phyloP scores from a whole-genome alignment of 1,140 invertebrate genomes.

The Helicoverpa zea region DNA sequence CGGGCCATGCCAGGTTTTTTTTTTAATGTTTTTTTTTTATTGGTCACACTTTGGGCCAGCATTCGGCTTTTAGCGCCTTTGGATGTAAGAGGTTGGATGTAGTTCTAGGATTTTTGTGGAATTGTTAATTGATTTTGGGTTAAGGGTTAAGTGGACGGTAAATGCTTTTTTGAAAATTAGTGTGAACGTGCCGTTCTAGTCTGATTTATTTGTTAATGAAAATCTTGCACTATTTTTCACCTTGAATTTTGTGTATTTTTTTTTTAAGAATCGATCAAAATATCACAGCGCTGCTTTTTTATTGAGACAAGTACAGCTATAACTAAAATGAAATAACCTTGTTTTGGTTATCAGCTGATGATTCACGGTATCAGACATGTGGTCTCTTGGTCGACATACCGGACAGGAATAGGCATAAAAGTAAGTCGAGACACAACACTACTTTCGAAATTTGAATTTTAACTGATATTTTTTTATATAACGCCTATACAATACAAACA shows the following conservation, averaged over 20 bases:
- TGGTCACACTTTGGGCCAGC: slow-evolving; percentile 57
- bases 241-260: too few species aligned
- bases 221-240: neutral
- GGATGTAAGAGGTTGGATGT: slow-evolving; percentile 45
- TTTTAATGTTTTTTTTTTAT: slow-evolving; percentile 77
- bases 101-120: slow-evolving; percentile 63
- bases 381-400: neutral
- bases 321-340: neutral
- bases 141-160: neutral
- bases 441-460: slow-evolving; percentile 6
- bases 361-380: neutral
- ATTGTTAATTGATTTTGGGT: slow-evolving; percentile 60
- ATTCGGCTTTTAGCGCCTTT: slow-evolving; percentile 74
- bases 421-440: neutral
- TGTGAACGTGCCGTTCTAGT: neutral
- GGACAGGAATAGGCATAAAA: neutral
- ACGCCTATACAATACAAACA: slow-evolving; percentile 37
- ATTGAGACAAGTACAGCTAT: neutral
- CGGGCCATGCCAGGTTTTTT: slow-evolving; percentile 76
- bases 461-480: neutral
- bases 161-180: too few species aligned
- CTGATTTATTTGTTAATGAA: neutral
- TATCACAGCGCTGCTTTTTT: too few species aligned
- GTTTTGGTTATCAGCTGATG: neutral
- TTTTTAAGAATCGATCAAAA: too few species aligned